A percentile compares a stretch with the other conserved stretches of the same genome.
Evolutionary conservation across 2,797 vertebrate genomes (phyloP).

Genomic region (Enteromius fasciolatus): DNA sequence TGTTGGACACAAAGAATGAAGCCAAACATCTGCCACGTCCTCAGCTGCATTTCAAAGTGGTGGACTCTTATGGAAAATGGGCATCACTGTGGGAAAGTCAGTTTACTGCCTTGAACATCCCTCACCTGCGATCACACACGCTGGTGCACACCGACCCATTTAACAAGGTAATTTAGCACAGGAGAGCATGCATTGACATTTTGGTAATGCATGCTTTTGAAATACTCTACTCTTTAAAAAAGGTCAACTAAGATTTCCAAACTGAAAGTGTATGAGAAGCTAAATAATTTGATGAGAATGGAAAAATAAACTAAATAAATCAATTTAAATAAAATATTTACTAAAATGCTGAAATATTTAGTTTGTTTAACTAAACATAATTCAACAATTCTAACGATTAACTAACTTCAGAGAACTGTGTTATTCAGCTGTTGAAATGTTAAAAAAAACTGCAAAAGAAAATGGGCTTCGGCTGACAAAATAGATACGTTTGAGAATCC

Average conservation of each 20-base stretch:
- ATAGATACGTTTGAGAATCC: background rate
- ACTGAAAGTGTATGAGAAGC: background rate
- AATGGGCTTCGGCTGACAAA: background rate
- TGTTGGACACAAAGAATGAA: constrained; percentile 32
- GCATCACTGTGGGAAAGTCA: constrained; percentile 77
- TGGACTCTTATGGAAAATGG: constrained; percentile 81
- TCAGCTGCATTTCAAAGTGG: constrained; percentile 67
- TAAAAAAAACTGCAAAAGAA: background rate
- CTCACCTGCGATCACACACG: constrained; percentile 80
- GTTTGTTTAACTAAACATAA: background rate
- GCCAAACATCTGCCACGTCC: constrained; percentile 38
- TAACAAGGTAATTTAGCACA: constrained; percentile 72
- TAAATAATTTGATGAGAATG: background rate
- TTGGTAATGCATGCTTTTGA: background rate
- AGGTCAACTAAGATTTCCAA: background rate
- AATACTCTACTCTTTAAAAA: background rate
- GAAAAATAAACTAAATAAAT: background rate
- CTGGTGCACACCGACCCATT: constrained; percentile 81
- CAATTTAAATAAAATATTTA: background rate
- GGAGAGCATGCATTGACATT: background rate
- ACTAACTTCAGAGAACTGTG: background rate
- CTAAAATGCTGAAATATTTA: background rate
- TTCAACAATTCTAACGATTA: background rate
- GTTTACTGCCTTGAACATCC: constrained; percentile 79
- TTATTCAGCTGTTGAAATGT: background rate